Evolutionary conservation across 2,113 vertebrate species (phyloP).

Genomic region (Dermatemys mawii): DNA sequence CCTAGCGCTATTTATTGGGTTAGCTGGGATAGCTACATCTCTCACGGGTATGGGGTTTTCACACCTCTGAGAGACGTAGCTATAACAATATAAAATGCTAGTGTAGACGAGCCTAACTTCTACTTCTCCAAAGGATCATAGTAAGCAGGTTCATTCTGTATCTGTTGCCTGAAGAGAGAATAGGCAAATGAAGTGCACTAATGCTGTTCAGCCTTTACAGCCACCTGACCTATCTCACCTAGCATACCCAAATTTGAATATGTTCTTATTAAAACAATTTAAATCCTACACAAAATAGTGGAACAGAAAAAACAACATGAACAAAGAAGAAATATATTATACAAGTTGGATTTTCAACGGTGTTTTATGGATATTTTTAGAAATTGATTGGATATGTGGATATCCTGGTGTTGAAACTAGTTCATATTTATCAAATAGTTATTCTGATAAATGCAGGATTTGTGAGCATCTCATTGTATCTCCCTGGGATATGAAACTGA

Average conservation of each 20-base stretch:
- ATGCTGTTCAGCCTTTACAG: not conserved
- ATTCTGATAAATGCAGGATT: not conserved
- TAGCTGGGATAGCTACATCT: no score
- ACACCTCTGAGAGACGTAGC: no score
- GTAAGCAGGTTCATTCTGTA: no score
- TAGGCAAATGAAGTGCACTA: not conserved
- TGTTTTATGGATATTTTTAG: no score
- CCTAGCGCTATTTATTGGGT: no score
- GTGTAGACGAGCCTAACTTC: not conserved
- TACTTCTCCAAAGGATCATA: no score
- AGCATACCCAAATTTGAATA: not conserved
- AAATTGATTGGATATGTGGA: no score
- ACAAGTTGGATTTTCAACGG: no score
- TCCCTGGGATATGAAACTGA: not conserved
- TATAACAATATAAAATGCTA: no score
- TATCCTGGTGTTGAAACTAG: not conserved
- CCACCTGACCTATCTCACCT: not conserved
- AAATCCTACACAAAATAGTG: not conserved
- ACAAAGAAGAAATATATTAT: no score
- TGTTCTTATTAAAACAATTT: not conserved
- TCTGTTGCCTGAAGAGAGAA: not conserved
- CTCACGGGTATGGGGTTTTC: no score
- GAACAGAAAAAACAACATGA: no score
- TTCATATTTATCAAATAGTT: not conserved
- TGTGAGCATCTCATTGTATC: not conserved